Conservation (phyloP, 2,888 invertebrate genomes). For the Caenorhabditis zanzibari region DNA sequence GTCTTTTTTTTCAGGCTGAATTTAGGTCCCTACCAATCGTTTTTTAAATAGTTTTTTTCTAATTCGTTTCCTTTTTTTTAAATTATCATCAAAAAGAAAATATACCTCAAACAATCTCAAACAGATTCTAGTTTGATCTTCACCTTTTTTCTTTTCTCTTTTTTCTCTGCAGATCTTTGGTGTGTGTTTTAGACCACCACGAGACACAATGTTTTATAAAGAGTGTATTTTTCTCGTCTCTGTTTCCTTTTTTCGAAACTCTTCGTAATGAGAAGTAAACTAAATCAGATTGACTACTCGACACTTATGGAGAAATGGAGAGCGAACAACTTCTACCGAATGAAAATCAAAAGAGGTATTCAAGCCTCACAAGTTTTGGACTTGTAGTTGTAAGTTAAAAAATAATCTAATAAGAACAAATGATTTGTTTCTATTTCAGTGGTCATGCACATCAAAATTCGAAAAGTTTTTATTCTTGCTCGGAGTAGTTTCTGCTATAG, state of each 20-base stretch:
- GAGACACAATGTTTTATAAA: constrained; percentile 29
- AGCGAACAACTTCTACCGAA: constrained; percentile 11
- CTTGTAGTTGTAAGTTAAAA: constrained; percentile 18
- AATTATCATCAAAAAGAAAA: not conserved
- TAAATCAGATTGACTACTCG: not conserved
- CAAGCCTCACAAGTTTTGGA: not conserved
- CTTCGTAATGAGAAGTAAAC: constrained; percentile 11
- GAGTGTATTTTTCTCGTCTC: constrained; percentile 17
- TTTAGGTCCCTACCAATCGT: not conserved
- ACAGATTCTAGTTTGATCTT: constrained; percentile 10
- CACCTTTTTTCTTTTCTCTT: not conserved
- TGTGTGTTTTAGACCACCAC: constrained; percentile 16
- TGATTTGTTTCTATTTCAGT: constrained; percentile 39
- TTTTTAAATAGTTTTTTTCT: not conserved
- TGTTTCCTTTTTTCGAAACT: constrained; percentile 20
- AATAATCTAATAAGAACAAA: not conserved
- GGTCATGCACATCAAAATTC: constrained; percentile 67
- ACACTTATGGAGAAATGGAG: constrained; percentile 8
- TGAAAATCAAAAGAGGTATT: not conserved
- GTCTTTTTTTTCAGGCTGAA: not conserved
- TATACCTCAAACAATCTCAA: too few species aligned
- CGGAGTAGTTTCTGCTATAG: constrained; percentile 67
- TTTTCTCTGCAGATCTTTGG: constrained; percentile 19
- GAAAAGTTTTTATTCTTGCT: constrained; percentile 71
- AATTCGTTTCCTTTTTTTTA: not conserved